Evolutionary conservation across 2,797 vertebrate species (phyloP), one percentile per base, ranked within the genome.

Genomic region (Petrocephalus sullivani): DNA sequence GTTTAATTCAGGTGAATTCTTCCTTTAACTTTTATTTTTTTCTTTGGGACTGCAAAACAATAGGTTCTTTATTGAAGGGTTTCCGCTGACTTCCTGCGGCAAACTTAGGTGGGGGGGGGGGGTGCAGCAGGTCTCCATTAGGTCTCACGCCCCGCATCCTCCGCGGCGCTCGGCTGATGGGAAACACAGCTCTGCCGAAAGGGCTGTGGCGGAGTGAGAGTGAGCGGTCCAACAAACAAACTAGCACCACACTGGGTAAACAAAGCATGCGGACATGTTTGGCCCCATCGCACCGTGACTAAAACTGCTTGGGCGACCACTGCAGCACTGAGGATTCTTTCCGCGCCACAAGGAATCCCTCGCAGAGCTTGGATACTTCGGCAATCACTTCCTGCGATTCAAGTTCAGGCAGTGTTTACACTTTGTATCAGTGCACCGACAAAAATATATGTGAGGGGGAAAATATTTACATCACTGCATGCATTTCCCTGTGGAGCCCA

Each of bases 1-100:
- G 89, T 91, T 90, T 90, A 87, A 90, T 89, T 92, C 89, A 87
- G 51, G 88, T 89, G 89, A 88, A 89, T 88, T 91, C 88, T 81
- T 58, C 83, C 54, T 85, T 90, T 90, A 41, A 61, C 83, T 78
- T 89, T 84, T 88, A 89, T 71, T 75, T 88, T 87, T 87, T 90
- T 86, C 85, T 75, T 88, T 10, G 9, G 88, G 81, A 88, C 89
- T 57, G 41, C 21, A 87, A 90, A 93, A 94, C 93, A 93, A 94
- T 93, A 93, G 93, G 88, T 87, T 92, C 91, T 91, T 94, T 93
- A 91, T 92, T 91, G 89, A 87, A 88, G 93, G 91, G 93, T 92
- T 95, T 92, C 92, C 88, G 19, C 91, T 54, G 54, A 89, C 88
- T 88, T 91, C 89, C 92, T 91, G 88, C 23, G 88, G 90, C 91